Conservation (phyloP, 2,797 vertebrate genomes). For the Salmo trutta region DNA sequence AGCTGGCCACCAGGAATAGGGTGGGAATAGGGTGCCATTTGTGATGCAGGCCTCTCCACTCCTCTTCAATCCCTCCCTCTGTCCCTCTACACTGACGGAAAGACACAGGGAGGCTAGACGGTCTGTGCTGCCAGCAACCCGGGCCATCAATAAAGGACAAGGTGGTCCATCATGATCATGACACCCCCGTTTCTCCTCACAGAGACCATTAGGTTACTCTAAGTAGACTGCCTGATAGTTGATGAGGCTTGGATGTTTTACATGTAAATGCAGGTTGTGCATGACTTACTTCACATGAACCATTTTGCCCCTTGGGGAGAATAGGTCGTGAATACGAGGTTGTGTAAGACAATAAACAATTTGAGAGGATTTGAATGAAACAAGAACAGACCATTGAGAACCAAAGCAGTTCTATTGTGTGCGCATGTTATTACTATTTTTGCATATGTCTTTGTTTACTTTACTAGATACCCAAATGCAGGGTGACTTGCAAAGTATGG, state of each 20-base stretch:
- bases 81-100: background rate
- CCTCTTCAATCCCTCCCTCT: no score
- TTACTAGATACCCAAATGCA: background rate
- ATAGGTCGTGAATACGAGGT: background rate
- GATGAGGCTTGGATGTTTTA: background rate
- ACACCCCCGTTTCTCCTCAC: background rate
- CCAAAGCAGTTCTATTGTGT: background rate
- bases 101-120: background rate
- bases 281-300: background rate
- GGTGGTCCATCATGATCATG: background rate
- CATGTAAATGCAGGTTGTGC: slow-evolving; percentile 12
- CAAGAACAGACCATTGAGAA: background rate
- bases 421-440: background rate
- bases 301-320: background rate
- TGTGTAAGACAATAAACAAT: background rate
- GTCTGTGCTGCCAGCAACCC: background rate
- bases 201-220: background rate
- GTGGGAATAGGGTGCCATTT: background rate
- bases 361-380: background rate
- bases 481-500: slow-evolving; percentile 8
- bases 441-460: background rate
- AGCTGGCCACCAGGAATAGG: slow-evolving; percentile 36
- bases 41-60: no score
- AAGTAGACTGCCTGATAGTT: background rate
- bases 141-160: slow-evolving; percentile 19